Base-by-base conservation (phyloP, 2,888 invertebrate species). In the Creontiades dilutus region DNA sequence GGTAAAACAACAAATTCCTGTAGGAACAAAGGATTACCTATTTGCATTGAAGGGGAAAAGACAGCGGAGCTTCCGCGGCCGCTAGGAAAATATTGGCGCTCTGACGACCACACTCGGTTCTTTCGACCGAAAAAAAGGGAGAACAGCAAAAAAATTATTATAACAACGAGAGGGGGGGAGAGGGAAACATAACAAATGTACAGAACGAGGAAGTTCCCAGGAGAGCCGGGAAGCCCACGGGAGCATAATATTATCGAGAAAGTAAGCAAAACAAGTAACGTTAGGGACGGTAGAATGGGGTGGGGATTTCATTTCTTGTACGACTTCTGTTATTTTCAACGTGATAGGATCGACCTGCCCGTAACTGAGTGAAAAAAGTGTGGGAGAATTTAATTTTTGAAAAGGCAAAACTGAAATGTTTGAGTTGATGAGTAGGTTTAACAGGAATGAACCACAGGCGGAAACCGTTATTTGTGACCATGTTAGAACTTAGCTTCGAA, bases 171-270 rank as follows among this genome's bases (percentile, higher is more conserved):
- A 5, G 16, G 16, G 16, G 16, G 52, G 7, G 2, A 7, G 37
- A 37, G 37, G 37, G 7, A 52, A 52, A 13, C 52, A 52, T 52
- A 52, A 52, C 13, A 37, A 52, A 52, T 14, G 52, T 14, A 52
- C 52, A 52, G 11, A 52, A 52, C 2, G 37, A 37, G 37, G 37
- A 52, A 52, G 52, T 52, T 52, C 16, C 16, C 52, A 16, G 52
- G 13, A 52, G 14, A 52, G 52, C 16, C 11, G 16, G 61, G 61
- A 61, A 61, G n/a, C 61, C 61, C 19, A 14, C 61, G 52, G n/a
- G 61, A 61, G 61, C 61, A 19, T 16, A 61, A 61, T 61, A 61
- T 61, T 61, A 61, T 61, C n/a, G 61, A 61, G 61, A 61, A 61
- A 61, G 61, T 61, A 61, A 61, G 9, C 61, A 61, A 61, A 61